Evolutionary conservation across 2,888 invertebrate species (phyloP), one percentile per base, ranked within the genome.

Genomic region (Anagyrus pseudococci): DNA sequence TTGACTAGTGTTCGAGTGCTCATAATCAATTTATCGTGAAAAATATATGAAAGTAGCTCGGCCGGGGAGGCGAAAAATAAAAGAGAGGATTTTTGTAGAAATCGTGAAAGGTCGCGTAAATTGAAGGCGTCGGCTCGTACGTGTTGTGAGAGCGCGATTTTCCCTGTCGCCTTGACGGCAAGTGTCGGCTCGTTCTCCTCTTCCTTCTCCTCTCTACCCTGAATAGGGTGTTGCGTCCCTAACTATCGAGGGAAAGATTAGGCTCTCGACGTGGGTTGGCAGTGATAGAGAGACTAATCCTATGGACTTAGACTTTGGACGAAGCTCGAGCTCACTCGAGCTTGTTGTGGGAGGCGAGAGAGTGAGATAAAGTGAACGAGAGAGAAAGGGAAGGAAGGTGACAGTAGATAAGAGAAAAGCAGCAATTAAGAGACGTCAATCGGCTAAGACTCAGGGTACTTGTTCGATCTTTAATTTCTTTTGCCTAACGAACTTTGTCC

Each of bases 281-380:
- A 73, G 73, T 74, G 79, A 80, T 78, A 78, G 75, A 77, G 76
- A 73, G 73, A 75, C 75, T 80, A 79, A 80, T 79, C 80, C 77
- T 40, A 57, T 64, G 66, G 73, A 70, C 73, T 76, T 73, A 69
- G 62, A 66, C 58, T 43, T 23, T 44, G 10, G 10, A 10, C 47
- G n/a, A 49, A 59, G 63, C n/a, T 44, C 20, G 40, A 58, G 40
- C 37, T 22, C 52, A 41, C 46, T 56, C 46, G 40, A n/a, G 49
- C 43, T 41, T 23, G 10, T 22, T n/a, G 17, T 29, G 29, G 22
- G 41, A 8, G 17, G 49, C 19, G 25, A 58, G 40, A 26, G 23
- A 22, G 40, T 40, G 33, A 48, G 54, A 22, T n/a, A 17, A 23
- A 46, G 19, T 29, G 50, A 10, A 20, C 33, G 41, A 57, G 19